Evolutionary conservation across 2,888 invertebrate genomes (phyloP).

Genomic region (Altica lythri): DNA sequence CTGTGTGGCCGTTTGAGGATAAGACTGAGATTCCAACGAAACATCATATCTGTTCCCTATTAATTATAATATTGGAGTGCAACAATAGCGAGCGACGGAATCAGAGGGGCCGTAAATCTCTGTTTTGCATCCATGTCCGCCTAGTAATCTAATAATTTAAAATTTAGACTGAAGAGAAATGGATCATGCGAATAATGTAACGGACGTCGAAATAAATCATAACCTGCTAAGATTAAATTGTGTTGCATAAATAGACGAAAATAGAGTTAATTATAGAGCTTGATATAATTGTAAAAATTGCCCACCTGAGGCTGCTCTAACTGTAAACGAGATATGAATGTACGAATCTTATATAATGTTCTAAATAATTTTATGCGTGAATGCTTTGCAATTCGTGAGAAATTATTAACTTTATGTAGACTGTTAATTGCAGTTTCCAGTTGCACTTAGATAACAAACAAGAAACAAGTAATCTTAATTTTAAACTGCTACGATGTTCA

Average conservation of each 20-base stretch:
- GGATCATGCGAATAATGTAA: conserved; percentile 33
- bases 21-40: conserved; percentile 18
- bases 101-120: conserved; percentile 22
- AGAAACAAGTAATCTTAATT: conserved; percentile 2
- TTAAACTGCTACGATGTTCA: not conserved
- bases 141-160: conserved; percentile 36
- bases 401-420: conserved; percentile 7
- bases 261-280: conserved; percentile 37
- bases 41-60: conserved; percentile 19
- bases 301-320: conserved; percentile 35
- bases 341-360: conserved; percentile 22
- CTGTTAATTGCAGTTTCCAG: not conserved
- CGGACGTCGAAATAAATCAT: conserved; percentile 44
- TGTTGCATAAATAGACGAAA: conserved; percentile 40
- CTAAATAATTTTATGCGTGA: conserved; percentile 27
- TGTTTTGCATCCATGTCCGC: conserved; percentile 11
- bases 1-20: conserved; percentile 12
- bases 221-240: conserved; percentile 39
- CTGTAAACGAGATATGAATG: conserved; percentile 33
- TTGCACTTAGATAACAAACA: not conserved
- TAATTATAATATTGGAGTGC: conserved; percentile 25
- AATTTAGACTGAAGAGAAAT: conserved; percentile 36
- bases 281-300: conserved; percentile 29
- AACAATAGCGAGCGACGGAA: conserved; percentile 19
- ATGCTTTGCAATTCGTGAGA: conserved; percentile 18